Evolutionary conservation across 2,797 vertebrate species (phyloP), one percentile per base, ranked within the genome.

Genomic region (Nasua narica): DNA sequence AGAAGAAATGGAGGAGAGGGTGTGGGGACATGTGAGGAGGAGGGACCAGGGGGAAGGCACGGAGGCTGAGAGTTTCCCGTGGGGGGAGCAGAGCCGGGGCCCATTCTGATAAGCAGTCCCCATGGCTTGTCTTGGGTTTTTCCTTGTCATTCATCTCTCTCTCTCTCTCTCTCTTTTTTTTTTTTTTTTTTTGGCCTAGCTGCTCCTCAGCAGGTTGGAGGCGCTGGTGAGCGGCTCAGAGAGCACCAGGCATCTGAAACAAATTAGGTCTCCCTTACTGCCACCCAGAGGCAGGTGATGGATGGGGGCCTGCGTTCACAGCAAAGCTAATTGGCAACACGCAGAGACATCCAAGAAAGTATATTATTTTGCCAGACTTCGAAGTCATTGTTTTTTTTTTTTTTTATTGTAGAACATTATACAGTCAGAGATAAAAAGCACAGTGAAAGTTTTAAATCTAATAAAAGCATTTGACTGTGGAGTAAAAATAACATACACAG

Each of bases 321-420:
- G 99, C 99, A 99, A 98, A 99, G 99, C 99, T 99, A 99, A 99
- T 99, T 99, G 99, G 99, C 99, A 99, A 99, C 99, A 99, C 99
- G 99, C 99, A 99, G 99, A 99, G 98, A 99, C 98, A 99, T 98
- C 98, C 98, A 98, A 98, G 98, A 99, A 99, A 99, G 98, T 98
- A 97, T 98, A 98, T 99, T 99, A 99, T 99, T 99, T 99, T 99
- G 98, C 98, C 99, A 99, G 98, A 99, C 98, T 99, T 98, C 87
- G 97, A 98, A 99, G 98, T 98, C 91, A 84, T 96, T 98, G 94
- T 96, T 90, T 88, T 98, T 95, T 96, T 98, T 95, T 96, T 98
- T 98, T 98, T 98, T 98, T 97, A 98, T 99, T 98, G 98, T 98
- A 99, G 98, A 99, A 98, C 98, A 98, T 98, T 99, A 98, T 98